These are phyloP conservation scores for Probosciger aterrimus DNA, from an alignment of 2,113 vertebrate species.

Conservation along the genomic window DNA sequence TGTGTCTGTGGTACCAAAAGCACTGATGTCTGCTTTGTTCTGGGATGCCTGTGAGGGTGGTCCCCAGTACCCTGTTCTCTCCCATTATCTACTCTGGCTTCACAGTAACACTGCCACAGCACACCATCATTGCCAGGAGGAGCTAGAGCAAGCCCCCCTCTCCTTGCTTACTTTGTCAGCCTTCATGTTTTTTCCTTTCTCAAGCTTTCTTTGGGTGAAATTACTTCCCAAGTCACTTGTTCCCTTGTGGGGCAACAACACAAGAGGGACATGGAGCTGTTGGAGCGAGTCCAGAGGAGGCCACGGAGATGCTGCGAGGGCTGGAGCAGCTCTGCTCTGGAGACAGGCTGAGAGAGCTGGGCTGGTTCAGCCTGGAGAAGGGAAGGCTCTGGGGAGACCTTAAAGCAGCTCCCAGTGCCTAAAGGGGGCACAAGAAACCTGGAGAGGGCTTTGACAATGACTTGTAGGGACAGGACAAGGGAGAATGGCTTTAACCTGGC, in stretches of 20 bases:
- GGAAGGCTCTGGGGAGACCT: background rate
- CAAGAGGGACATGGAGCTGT: background rate
- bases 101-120: background rate
- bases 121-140: background rate
- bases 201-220: background rate
- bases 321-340: background rate
- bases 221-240: background rate
- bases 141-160: background rate
- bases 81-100: background rate
- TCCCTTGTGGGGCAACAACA: background rate
- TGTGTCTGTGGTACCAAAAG: background rate
- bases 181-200: background rate
- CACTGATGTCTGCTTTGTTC: background rate
- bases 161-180: background rate
- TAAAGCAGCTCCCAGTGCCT: background rate
- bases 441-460: background rate
- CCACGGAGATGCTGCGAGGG: background rate
- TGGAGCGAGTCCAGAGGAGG: background rate
- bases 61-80: background rate
- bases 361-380: background rate
- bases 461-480: background rate
- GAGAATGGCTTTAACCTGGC: background rate
- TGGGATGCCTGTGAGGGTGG: background rate
- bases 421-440: background rate
- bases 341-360: background rate